phyloP scores from a whole-genome alignment of 2,113 vertebrate species.

The Chaetops frenatus region DNA sequence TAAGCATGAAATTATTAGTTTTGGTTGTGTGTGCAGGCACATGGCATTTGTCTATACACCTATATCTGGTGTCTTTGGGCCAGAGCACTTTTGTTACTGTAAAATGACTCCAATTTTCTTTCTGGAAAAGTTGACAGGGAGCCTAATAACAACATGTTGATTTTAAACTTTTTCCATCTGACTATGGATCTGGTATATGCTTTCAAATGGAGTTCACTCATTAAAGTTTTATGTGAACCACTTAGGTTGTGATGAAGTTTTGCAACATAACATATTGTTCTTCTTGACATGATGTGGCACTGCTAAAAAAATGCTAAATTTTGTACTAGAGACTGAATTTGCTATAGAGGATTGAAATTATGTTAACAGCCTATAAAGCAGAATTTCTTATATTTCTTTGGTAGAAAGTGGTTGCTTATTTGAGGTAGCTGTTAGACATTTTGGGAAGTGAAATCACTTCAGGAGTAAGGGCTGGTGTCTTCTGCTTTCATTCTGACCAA shows the following conservation, averaged over 20 bases:
- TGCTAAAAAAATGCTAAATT: not conserved
- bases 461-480: not conserved
- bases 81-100: not conserved
- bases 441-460: not conserved
- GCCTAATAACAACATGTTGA: not conserved
- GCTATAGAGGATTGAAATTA: not conserved
- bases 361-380: not conserved
- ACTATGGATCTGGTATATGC: not conserved
- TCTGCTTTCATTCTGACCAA: not conserved
- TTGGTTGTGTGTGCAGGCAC: not conserved
- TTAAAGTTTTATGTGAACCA: not conserved
- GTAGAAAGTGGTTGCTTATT: not conserved
- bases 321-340: not conserved
- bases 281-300: not conserved
- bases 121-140: not conserved
- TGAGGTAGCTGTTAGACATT: not conserved
- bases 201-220: not conserved
- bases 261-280: not conserved
- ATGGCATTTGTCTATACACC: rapidly evolving
- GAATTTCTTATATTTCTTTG: not conserved
- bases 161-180: not conserved
- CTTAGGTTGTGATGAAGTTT: not conserved
- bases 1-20: not conserved
- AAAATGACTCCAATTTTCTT: not conserved
- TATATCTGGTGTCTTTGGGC: not conserved